Evolutionary conservation across 2,888 invertebrate genomes (phyloP), one percentile per base, ranked within the genome.

Genomic region (Amphipoea lucens): DNA sequence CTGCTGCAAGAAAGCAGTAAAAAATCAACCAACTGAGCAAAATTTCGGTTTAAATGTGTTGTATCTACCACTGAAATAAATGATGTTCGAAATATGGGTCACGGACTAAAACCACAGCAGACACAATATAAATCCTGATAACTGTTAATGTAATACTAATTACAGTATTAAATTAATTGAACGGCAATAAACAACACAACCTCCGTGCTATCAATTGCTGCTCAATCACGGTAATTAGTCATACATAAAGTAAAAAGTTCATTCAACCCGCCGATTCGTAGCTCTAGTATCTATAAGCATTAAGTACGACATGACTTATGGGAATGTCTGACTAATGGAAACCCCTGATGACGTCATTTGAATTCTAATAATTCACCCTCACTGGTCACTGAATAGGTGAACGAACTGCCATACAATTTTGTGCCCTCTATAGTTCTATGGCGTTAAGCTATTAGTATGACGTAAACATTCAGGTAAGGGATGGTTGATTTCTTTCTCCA

Each of bases 301-400:
- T 23, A 77, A 74, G 74, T 66, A 76, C 68, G 36, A 69, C 54
- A 17, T 36, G 54, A 63, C 60, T 65, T 84, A 74, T 57, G 76
- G 69, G 69, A 75, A 82, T 79, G n/a, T 54, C 65, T 60, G 54
- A 54, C n/a, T 85, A 86, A 79, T 70, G 66, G 29, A 54, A 73
- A 83, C 48, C 79, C 74, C 79, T 79, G 48, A 73, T 83, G 84
- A 87, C 75, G 84, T 83, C 67, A 86, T 78, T 76, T 86, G 65
- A 69, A 85, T 74, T 65, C 36, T 81, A 57, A 67, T 66, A 82
- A 72, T 40, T 74, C 65, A 85, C 65, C 74, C 74, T 57, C 42
- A 3, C 40, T 45, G 65, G 51, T 20, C 51, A 60, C 54, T 74
- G 9, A 63, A 51, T n/a, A 42, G 42, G 80, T 80, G 60, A 85